Base-by-base conservation (phyloP, 2,113 vertebrate species). In the Etheostoma cragini region DNA sequence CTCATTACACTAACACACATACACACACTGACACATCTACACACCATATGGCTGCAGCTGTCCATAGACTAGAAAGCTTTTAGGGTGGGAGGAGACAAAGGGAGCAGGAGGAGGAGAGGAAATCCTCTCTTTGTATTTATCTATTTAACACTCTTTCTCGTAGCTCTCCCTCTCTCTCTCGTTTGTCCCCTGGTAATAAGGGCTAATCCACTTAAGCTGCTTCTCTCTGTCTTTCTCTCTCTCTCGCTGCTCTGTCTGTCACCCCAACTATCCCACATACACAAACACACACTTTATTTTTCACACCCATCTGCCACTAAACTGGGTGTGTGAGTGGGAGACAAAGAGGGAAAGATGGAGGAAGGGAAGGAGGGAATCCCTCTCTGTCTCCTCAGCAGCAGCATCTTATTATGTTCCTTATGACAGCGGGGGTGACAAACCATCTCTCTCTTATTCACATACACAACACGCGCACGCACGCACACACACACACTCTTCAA, bases 131-230 rank as follows among this genome's bases (percentile, higher is more conserved):
- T 82, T 88, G 79, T 69, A 83, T 91, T 87, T 87, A 81, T 93
- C 79, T 81, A 77, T 86, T 81, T 90, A 87, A 89, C 82, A 80
- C 75, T 65, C 64, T 65, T 16, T 46, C 64, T 65, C 10, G 19
- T 46, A 4, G 21, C 26, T 70, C 54, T 79, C 76, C 42, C 50
- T 58, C 53, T 72, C 12, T 60, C 50, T 77, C 42, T 54, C 56
- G 35, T 58, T 78, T 13, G 76, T 86, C 82, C 81, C 86, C 89
- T 96, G 96, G 96, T 96, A 92, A 91, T 93, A 74, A 88, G 87
- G 82, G 24, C 64, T 92, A 91, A 91, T 92, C 91, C 92, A 90
- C 86, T 92, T 89, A 88, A 87, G 72, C 76, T 64, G 69, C 62
- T 72, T 84, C 82, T 80, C 76, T 76, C 60, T 87, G 45, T 8